Conservation (phyloP, 2,113 vertebrate genomes). For the Morone chrysops region DNA sequence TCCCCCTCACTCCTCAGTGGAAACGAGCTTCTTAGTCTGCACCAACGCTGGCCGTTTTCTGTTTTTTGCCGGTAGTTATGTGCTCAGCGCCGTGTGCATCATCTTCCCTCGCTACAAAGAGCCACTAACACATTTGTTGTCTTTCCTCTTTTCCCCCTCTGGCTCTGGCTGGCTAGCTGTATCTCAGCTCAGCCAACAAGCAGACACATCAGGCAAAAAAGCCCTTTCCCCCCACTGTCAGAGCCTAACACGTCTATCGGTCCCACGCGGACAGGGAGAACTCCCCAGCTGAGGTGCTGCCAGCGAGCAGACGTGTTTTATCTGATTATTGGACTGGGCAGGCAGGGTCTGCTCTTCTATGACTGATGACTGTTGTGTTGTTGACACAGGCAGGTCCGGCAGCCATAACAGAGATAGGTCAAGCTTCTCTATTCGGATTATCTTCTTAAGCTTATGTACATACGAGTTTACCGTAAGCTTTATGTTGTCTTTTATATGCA, state of each 20-base stretch:
- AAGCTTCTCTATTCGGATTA: slow-evolving; percentile 44
- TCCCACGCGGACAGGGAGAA: slow-evolving; percentile 53
- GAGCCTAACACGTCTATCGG: slow-evolving; percentile 58
- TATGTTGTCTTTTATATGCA: slow-evolving; percentile 4
- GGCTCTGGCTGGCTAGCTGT: slow-evolving; percentile 36
- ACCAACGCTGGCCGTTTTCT: slow-evolving; percentile 50
- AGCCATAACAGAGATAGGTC: slow-evolving; percentile 52
- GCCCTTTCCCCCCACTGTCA: slow-evolving; percentile 39
- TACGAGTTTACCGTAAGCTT: slow-evolving; percentile 5
- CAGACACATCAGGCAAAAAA: slow-evolving; percentile 58
- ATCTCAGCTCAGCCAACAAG: slow-evolving; percentile 36
- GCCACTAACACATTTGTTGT: slow-evolving; percentile 43
- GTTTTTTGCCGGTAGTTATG: slow-evolving; percentile 48
- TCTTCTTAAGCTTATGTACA: slow-evolving; percentile 32
- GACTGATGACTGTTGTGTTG: slow-evolving; percentile 57
- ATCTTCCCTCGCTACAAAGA: slow-evolving; percentile 32
- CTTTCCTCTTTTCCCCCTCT: slow-evolving; percentile 12
- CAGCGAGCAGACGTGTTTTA: slow-evolving; percentile 61
- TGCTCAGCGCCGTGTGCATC: slow-evolving; percentile 35
- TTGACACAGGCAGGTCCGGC: slow-evolving; percentile 37
- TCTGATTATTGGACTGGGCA: slow-evolving; percentile 66
- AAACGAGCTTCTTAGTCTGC: slow-evolving; percentile 47
- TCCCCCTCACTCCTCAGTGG: slow-evolving; percentile 23
- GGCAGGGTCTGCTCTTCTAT: slow-evolving; percentile 41
- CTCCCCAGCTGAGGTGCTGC: slow-evolving; percentile 54